Percentiles rank a stretch among this genome's conserved stretches.
Evolutionary conservation across 2,797 vertebrate genomes (phyloP).

Genomic region (Neosalanx taihuensis): DNA sequence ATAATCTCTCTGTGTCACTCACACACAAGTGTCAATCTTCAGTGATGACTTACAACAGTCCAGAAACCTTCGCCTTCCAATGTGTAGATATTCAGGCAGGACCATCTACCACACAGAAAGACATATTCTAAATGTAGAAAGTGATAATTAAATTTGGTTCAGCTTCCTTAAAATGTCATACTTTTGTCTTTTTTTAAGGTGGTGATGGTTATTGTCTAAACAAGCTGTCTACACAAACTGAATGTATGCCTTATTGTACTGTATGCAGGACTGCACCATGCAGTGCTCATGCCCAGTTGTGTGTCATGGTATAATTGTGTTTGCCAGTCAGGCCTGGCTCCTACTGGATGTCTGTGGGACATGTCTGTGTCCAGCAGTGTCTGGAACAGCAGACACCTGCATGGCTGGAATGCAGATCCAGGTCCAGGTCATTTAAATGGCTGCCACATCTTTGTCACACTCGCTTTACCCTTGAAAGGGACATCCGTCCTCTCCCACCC

Average conservation of each 20-base stretch:
- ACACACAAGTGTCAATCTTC: not conserved
- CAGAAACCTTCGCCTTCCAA: not conserved
- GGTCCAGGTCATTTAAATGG: slow-evolving; percentile 10
- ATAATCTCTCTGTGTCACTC: not conserved
- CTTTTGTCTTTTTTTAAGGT: not conserved
- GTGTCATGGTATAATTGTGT: too few relatives aligned
- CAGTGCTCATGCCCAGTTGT: too few relatives aligned
- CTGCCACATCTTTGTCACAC: slow-evolving; percentile 4
- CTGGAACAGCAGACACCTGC: not conserved
- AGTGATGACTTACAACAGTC: not conserved
- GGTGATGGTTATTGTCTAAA: not conserved
- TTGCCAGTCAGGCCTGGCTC: too few relatives aligned
- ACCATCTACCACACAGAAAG: not conserved
- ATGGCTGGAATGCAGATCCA: not conserved
- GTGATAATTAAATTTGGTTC: not conserved
- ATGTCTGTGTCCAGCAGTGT: not conserved
- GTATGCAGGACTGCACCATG: too few relatives aligned
- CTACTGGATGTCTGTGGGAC: too few relatives aligned
- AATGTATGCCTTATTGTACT: too few relatives aligned
- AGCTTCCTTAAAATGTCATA: too few relatives aligned
- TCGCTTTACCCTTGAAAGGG: slow-evolving; percentile 13
- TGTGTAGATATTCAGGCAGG: not conserved
- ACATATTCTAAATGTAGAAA: too few relatives aligned
- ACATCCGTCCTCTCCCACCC: not conserved
- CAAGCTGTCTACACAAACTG: too few relatives aligned